Evolutionary conservation across 2,113 vertebrate species (phyloP), one percentile per base, ranked within the genome.

Genomic region (Pteropus alecto): DNA sequence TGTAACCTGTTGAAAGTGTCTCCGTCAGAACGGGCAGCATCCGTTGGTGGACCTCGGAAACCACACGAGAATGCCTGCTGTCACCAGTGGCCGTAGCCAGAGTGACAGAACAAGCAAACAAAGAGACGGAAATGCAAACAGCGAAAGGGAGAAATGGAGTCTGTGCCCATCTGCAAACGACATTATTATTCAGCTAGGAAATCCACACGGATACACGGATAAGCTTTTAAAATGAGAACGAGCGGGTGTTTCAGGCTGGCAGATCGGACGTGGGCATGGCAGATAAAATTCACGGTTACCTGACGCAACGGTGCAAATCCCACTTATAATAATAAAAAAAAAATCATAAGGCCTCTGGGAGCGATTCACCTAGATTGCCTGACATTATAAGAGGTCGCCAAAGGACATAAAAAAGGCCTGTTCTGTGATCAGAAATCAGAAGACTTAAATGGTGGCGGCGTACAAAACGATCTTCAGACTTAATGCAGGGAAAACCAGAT

Each of bases 351-450:
- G 8, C 30, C 9, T 35, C 28, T 28, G 33, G 61, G 48, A 84
- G 8, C 33, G 24, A n/a, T 14, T 22, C 48, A 73, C 7, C 22
- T n/a, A 3, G 24, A 65, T 58, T 48, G 9, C 14, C 19, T 38
- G 38, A 18, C 2, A 8, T 48, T 70, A 0, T 43, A 28, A 63
- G 48, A 24, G 10, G 28, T 67, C 41, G 54, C 21, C 74, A 10
- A 61, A 35, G 61, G 12, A 24, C 14, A 4, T 46, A 18, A 9
- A 46, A 48, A 71, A 24, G 56, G 4, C 35, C 4, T 13, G 4
- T 76, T 7, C 21, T 0, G 1, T 22, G n/a, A 30, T 56, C 61
- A 1, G 13, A 3, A 2, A 19, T 65, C 11, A 10, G 16, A 73
- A 85, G 35, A 22, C 33, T 11, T 9, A 35, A 21, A 16, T 14